Conservation (phyloP, 2,888 invertebrate genomes). For the Gerris lacustris region DNA sequence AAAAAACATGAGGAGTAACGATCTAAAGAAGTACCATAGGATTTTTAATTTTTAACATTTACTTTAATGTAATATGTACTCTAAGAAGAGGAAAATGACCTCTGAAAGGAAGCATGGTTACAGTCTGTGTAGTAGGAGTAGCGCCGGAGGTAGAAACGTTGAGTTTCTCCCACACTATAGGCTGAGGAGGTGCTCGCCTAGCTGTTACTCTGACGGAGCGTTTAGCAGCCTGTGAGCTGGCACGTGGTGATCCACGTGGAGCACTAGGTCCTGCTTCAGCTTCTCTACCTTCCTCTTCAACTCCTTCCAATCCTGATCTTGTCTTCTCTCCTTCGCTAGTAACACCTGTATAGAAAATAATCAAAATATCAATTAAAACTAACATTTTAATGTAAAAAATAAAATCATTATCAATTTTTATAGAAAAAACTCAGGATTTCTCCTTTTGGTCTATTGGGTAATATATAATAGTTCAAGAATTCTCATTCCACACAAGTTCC, state of each 20-base stretch:
- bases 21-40: too few relatives aligned
- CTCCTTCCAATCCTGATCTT: slow-evolving; percentile 30
- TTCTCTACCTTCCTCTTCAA: slow-evolving; percentile 62
- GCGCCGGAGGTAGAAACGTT: background rate
- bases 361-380: background rate
- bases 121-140: slow-evolving; percentile 9
- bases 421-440: background rate
- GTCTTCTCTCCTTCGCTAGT: slow-evolving; percentile 53
- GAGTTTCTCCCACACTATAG: slow-evolving; percentile 7
- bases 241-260: background rate
- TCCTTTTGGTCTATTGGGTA: background rate
- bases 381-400: background rate
- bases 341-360: slow-evolving; percentile 36
- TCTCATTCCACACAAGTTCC: too few relatives aligned
- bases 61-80: too few relatives aligned
- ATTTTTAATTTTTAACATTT: too few relatives aligned
- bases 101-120: slow-evolving; percentile 12
- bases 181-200: slow-evolving; percentile 2
- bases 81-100: background rate
- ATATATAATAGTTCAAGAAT: too few relatives aligned
- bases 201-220: slow-evolving; percentile 2
- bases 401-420: background rate
- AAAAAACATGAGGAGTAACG: too few relatives aligned
- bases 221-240: background rate
- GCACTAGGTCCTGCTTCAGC: slow-evolving; percentile 51